phyloP scores from a whole-genome alignment of 1,140 invertebrate species.

The Forficula auricularia region DNA sequence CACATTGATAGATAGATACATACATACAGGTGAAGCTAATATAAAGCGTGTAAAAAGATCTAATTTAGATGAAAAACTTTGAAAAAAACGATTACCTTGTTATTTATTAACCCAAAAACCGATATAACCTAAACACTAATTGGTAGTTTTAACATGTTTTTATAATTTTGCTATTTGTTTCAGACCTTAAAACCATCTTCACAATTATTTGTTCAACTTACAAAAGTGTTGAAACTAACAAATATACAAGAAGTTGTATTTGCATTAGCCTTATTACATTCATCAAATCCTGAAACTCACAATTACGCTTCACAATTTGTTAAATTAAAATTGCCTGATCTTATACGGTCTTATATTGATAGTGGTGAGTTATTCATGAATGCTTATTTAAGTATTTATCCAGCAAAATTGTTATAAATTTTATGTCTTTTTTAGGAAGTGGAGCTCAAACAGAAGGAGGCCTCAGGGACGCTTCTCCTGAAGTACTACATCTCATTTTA shows the following conservation, averaged over 20 bases:
- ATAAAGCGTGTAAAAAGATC: no score
- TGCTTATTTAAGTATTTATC: conserved; percentile 3
- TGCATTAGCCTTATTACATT: conserved; percentile 64
- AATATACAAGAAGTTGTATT: conserved; percentile 78
- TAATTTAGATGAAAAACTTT: no score
- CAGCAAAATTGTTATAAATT: background rate
- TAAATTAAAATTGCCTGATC: conserved; percentile 61
- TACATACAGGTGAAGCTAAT: no score
- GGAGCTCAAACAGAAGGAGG: conserved; percentile 41
- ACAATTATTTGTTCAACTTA: conserved; percentile 63
- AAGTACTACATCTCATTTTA: conserved; percentile 70
- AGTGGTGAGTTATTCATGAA: conserved; percentile 40
- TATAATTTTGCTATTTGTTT: conserved; percentile 21
- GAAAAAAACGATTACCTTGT: no score
- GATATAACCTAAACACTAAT: no score
- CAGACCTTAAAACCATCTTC: conserved; percentile 54
- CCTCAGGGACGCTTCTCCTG: conserved; percentile 69
- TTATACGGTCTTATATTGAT: conserved; percentile 69
- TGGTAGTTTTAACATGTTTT: no score
- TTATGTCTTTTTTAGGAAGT: background rate
- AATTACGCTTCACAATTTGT: conserved; percentile 56
- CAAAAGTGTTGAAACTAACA: conserved; percentile 64
- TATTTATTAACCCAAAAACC: no score
- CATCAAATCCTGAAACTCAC: conserved; percentile 53
- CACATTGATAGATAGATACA: no score